Conservation (phyloP, 1,140 invertebrate species). For the Drosophila parvula region DNA sequence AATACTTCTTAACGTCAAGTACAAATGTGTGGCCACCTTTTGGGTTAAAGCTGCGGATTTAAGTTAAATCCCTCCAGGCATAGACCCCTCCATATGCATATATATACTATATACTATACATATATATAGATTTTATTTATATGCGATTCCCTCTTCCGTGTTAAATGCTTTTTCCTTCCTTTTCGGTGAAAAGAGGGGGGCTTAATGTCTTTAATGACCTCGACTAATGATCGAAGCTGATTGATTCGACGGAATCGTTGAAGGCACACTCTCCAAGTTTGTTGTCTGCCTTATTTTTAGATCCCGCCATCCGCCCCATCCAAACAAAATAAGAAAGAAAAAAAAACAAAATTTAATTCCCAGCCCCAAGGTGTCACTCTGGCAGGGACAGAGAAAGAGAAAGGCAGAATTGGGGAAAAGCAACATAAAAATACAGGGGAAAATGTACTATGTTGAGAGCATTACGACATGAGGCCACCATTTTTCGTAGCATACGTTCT, state of each 20-base stretch:
- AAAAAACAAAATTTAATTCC: constrained; percentile 13
- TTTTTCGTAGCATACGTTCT: constrained; percentile 19
- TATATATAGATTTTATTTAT: constrained; percentile 41
- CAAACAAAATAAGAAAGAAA: background rate
- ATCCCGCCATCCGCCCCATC: background rate
- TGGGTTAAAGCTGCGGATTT: constrained; percentile 33
- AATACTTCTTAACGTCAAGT: constrained; percentile 13
- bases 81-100: background rate
- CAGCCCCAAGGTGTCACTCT: constrained; percentile 47
- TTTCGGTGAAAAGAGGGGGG: constrained; percentile 1
- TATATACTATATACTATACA: background rate
- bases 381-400: constrained; percentile 8
- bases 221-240: constrained; percentile 74
- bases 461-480: background rate
- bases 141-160: constrained; percentile 40
- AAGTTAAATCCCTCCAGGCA: constrained; percentile 9
- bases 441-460: constrained; percentile 13
- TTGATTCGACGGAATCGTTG: constrained; percentile 61
- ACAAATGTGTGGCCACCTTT: constrained; percentile 50
- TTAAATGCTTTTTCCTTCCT: constrained; percentile 41
- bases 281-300: constrained; percentile 61
- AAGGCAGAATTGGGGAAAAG: constrained; percentile 8
- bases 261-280: constrained; percentile 57
- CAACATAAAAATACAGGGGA: constrained; percentile 1
- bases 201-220: constrained; percentile 78